Evolutionary conservation across 2,113 vertebrate species (phyloP).

Genomic region (Mustelus asterias): DNA sequence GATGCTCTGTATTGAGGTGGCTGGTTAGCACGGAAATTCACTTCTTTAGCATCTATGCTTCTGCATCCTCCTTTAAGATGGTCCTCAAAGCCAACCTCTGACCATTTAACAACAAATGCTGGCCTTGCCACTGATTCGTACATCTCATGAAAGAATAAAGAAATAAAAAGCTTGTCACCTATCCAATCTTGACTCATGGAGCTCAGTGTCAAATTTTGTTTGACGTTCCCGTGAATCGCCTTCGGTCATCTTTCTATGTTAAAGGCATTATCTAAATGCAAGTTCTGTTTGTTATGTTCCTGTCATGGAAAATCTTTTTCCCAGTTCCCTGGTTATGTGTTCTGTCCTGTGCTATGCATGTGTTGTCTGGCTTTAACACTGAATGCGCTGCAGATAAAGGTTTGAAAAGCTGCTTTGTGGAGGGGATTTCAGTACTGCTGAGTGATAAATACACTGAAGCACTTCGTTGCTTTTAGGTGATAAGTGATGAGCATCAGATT

Average conservation of each 20-base stretch:
- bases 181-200: not conserved
- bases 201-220: not conserved
- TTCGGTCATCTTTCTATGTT: not conserved
- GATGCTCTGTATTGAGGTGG: not conserved
- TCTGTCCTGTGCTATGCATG: too few relatives aligned
- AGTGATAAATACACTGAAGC: not conserved
- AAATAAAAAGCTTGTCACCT: too few relatives aligned
- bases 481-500: not conserved
- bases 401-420: constrained; percentile 31
- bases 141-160: too few relatives aligned
- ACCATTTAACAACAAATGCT: too few relatives aligned
- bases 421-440: constrained; percentile 26
- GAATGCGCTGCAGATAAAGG: not conserved
- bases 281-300: not conserved
- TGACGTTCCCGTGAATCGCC: not conserved
- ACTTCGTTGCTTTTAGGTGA: not conserved
- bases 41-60: not conserved
- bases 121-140: too few relatives aligned
- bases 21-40: not conserved
- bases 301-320: not conserved
- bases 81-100: not conserved
- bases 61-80: not conserved
- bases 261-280: not conserved
- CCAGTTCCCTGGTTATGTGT: not conserved
- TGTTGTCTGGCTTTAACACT: not conserved